phyloP scores from a whole-genome alignment of 1,140 invertebrate genomes.

The Sycobia sp. region DNA sequence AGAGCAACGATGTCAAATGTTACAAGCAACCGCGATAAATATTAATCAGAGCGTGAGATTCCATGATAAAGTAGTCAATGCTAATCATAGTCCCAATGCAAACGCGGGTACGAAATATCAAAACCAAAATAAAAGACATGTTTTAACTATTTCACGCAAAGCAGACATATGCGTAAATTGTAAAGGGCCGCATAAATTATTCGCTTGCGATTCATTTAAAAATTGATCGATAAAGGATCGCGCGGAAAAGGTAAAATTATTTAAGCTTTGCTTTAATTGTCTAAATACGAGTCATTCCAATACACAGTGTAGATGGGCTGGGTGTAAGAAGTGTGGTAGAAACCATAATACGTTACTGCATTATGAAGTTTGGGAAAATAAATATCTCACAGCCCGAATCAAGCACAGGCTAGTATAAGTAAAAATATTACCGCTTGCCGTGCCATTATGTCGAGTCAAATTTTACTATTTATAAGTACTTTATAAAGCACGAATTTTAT shows the following conservation, averaged over 20 bases:
- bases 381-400: not conserved
- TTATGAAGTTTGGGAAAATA: not conserved
- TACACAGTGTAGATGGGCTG: not conserved
- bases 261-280: not conserved
- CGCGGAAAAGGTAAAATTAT: not conserved
- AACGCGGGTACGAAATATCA: not conserved
- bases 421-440: not conserved
- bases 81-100: no score
- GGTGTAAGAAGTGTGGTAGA: not conserved
- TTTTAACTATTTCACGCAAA: no score
- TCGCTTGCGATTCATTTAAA: not conserved
- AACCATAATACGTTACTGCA: not conserved
- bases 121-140: no score
- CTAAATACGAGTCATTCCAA: not conserved
- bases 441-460: not conserved
- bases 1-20: slow-evolving; percentile 39
- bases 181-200: not conserved
- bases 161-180: not conserved
- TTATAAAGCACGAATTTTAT: not conserved
- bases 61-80: no score
- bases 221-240: not conserved
- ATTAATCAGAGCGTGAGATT: not conserved
- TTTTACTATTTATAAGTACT: not conserved
- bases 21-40: slow-evolving; percentile 38
- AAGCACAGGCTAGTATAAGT: not conserved